These are phyloP conservation scores for Xyliphius kryptos DNA, from an alignment of 2,113 vertebrate species.

Conservation along the genomic window DNA sequence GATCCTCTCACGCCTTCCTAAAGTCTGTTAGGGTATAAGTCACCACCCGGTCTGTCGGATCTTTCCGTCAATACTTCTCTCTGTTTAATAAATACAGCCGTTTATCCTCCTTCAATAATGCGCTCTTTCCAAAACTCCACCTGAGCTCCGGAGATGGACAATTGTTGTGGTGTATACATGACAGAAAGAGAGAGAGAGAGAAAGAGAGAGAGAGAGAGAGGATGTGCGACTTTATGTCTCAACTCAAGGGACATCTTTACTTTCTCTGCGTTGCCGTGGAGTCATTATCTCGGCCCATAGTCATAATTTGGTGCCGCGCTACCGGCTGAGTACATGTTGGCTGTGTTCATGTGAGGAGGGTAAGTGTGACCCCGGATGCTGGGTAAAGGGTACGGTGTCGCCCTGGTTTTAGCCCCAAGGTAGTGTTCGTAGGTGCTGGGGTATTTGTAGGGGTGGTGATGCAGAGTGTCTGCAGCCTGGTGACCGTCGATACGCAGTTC, in stretches of 20 bases:
- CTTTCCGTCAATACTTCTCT: too few relatives aligned
- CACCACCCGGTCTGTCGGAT: too few relatives aligned
- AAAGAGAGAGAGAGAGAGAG: not conserved
- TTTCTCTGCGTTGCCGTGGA: not conserved
- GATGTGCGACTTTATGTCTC: too few relatives aligned
- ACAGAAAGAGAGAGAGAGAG: too few relatives aligned
- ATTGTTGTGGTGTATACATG: too few relatives aligned
- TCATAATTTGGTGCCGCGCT: conserved; percentile 82
- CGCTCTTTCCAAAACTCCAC: too few relatives aligned
- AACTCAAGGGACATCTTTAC: too few relatives aligned
- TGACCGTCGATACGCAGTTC: conserved; percentile 85
- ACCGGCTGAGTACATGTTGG: conserved; percentile 88
- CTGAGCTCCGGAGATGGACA: too few relatives aligned
- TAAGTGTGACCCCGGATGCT: conserved; percentile 84
- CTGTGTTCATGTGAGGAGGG: conserved; percentile 83
- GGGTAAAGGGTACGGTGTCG: conserved; percentile 83
- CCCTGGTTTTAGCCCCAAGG: conserved; percentile 85
- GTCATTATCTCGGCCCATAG: conserved; percentile 90
- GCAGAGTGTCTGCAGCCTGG: conserved; percentile 80
- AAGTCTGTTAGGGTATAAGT: too few relatives aligned
- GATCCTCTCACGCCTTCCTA: conserved; percentile 18
- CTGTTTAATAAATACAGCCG: too few relatives aligned
- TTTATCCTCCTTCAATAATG: too few relatives aligned
- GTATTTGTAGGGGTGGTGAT: conserved; percentile 93
- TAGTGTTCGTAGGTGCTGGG: conserved; percentile 92